A percentile compares a stretch with the other conserved stretches of the same genome.
Conservation (phyloP, 2,113 vertebrate species). For the Cyphomyrus discorhynchus region DNA sequence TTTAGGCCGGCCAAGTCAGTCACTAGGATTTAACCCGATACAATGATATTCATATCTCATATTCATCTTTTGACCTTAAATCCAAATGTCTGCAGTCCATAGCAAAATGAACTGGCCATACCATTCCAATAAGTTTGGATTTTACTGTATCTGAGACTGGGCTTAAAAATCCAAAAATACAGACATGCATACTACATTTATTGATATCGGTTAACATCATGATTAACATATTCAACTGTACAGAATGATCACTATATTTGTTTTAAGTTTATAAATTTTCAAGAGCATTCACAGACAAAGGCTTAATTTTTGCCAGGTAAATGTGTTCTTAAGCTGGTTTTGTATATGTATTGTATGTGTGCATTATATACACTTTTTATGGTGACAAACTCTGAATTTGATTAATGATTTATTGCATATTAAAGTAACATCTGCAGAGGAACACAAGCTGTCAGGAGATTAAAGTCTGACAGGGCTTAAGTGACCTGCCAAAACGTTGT, state of each 20-base stretch:
- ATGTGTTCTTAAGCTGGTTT: not conserved
- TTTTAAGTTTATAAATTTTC: not conserved
- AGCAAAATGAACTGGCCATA: not conserved
- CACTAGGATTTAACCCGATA: not conserved
- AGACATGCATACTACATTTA: not conserved
- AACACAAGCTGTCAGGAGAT: conserved; percentile 48
- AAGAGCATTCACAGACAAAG: not conserved
- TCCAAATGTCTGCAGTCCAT: not conserved
- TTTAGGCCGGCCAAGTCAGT: not conserved
- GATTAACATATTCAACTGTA: not conserved
- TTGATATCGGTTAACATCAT: not conserved
- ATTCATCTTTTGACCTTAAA: not conserved
- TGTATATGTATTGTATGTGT: not conserved
- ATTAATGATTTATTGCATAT: conserved; percentile 54
- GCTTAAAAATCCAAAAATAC: not conserved
- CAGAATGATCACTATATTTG: not conserved
- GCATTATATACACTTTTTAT: conserved; percentile 21
- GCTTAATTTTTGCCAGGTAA: not conserved
- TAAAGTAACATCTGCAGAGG: conserved; percentile 51
- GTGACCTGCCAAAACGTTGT: conserved; percentile 41
- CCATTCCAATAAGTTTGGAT: not conserved
- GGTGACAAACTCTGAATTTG: conserved; percentile 31
- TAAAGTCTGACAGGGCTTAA: conserved; percentile 48
- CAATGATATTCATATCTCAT: not conserved
- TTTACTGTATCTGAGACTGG: not conserved